phyloP scores from a whole-genome alignment of 37 sponge, comb jelly and placozoan species.

The Crambe crambe region DNA sequence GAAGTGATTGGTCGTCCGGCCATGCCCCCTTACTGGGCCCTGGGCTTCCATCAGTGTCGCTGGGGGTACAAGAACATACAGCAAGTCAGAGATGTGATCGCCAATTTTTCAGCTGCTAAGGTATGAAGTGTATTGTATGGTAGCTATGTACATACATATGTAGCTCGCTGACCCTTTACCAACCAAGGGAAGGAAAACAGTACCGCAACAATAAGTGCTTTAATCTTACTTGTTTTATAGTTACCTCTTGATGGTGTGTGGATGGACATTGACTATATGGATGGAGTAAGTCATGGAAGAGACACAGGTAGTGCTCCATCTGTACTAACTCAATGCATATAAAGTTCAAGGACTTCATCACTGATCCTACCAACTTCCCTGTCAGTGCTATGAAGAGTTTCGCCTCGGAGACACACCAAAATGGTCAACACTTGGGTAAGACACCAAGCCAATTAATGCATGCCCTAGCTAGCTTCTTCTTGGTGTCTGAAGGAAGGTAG shows the following conservation, averaged over 20 bases:
- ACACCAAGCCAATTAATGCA: too few species aligned
- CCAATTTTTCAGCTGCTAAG: constrained; percentile 49
- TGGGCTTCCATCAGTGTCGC: constrained; percentile 92
- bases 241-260: constrained; percentile 94
- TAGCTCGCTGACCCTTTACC: too few species aligned
- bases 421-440: constrained; percentile 85
- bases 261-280: constrained; percentile 96
- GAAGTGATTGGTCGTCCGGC: constrained; percentile 88
- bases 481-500: too few species aligned
- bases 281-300: constrained; percentile 69
- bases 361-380: constrained; percentile 82
- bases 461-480: not conserved
- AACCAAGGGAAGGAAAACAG: not conserved
- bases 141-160: not conserved
- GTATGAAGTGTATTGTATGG: constrained; percentile 22
- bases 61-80: constrained; percentile 80
- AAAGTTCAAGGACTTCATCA: constrained; percentile 91
- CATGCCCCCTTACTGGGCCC: constrained; percentile 91
- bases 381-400: constrained; percentile 55
- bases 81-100: constrained; percentile 67
- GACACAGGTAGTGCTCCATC: too few species aligned
- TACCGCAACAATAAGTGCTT: not conserved
- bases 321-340: not conserved
- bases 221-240: constrained; percentile 66
- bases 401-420: constrained; percentile 57